phyloP scores from a whole-genome alignment of 1,140 invertebrate genomes.

The Drosophila ogumai region DNA sequence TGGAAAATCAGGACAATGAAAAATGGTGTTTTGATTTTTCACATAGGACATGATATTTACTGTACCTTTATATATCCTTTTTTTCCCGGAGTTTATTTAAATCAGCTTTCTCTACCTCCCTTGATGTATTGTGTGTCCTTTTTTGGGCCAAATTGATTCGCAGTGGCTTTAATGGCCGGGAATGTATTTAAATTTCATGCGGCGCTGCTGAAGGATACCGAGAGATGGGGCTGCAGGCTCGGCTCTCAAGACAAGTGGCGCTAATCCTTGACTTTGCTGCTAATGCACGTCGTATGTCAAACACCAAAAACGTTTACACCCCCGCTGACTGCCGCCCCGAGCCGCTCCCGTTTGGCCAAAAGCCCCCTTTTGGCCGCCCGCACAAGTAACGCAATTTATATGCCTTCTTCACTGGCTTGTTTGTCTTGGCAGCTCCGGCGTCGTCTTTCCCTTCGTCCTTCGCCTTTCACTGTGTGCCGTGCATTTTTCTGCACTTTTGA shows the following conservation, averaged over 20 bases:
- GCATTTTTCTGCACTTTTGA: conserved; percentile 83
- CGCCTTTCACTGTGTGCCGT: conserved; percentile 69
- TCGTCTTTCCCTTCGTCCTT: conserved; percentile 1
- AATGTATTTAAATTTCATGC: conserved; percentile 67
- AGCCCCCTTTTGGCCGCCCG: conserved; percentile 4
- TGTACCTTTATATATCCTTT: neutral
- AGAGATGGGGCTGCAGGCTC: conserved; percentile 16
- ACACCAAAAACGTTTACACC: conserved; percentile 80
- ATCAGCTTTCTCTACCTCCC: neutral
- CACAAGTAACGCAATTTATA: conserved; percentile 78
- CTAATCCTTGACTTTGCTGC: conserved; percentile 83
- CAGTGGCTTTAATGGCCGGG: conserved; percentile 65
- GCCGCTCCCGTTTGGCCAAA: neutral
- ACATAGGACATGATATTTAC: neutral
- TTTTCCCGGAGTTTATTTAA: neutral
- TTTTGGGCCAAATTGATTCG: conserved; percentile 67
- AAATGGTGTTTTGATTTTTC: neutral
- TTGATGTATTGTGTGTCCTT: neutral
- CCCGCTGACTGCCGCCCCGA: conserved; percentile 19
- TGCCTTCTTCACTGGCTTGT: conserved; percentile 73
- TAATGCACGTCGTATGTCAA: conserved; percentile 83
- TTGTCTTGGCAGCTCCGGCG: conserved; percentile 65
- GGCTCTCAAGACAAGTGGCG: conserved; percentile 78
- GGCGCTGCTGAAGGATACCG: conserved; percentile 2
- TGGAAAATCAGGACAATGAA: neutral